A percentile compares a stretch with the other conserved stretches of the same genome.
These are phyloP conservation scores for Alosa sapidissima DNA, from an alignment of 2,797 vertebrate species.

Conservation along the genomic window DNA sequence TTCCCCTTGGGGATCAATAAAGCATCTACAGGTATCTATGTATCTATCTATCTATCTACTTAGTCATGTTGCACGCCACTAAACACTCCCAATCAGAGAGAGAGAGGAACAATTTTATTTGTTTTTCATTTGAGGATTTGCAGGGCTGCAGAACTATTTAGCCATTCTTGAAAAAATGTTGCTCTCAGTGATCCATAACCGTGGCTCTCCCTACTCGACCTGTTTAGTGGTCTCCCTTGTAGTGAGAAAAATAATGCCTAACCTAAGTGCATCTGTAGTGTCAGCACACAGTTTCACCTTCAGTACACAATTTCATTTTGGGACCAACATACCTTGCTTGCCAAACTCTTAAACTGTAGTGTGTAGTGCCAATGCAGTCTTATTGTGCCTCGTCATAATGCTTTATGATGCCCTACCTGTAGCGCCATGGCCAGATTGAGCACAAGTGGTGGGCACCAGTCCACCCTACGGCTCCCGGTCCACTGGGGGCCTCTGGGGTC, in stretches of 20 bases:
- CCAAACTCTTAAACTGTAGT: background rate
- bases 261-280: background rate
- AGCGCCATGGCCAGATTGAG: constrained; percentile 56
- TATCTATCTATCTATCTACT: too few relatives aligned
- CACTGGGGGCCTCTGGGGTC: background rate
- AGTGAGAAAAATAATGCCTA: background rate
- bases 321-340: background rate
- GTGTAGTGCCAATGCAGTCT: background rate
- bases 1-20: too few relatives aligned
- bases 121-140: background rate
- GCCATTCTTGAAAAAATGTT: background rate
- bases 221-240: background rate
- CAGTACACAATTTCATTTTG: background rate
- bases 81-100: background rate
- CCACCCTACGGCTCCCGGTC: constrained; percentile 36
- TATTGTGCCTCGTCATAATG: background rate
- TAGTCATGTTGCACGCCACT: background rate
- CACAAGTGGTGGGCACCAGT: constrained; percentile 39
- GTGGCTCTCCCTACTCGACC: background rate
- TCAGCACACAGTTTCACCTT: background rate
- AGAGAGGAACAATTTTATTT: background rate
- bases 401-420: constrained; percentile 48
- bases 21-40: too few relatives aligned
- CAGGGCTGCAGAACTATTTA: background rate
- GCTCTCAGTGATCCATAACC: background rate